Evolutionary conservation across 2,888 invertebrate genomes (phyloP).

Genomic region (Apodemia hepburni): DNA sequence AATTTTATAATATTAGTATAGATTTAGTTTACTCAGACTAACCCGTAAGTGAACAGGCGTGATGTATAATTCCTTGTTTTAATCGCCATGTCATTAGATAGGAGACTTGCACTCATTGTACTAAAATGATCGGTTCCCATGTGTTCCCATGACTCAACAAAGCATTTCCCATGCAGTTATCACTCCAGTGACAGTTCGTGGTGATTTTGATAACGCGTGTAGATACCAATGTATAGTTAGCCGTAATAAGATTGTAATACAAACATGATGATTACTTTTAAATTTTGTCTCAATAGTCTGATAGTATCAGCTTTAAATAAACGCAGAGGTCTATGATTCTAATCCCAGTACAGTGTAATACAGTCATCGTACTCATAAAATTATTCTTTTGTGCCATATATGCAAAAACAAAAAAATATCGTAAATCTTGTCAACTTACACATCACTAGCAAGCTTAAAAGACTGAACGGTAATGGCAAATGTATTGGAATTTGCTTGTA

Average conservation of each 20-base stretch:
- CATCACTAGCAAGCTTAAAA: conserved; percentile 43
- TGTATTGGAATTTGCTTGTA: conserved; percentile 39
- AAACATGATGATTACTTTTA: too few relatives aligned
- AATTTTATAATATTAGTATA: too few relatives aligned
- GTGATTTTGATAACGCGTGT: conserved; percentile 4
- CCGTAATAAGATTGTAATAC: not conserved
- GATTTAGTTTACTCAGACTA: too few relatives aligned
- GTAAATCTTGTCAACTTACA: conserved; percentile 38
- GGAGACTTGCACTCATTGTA: conserved; percentile 8
- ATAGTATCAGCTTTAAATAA: too few relatives aligned
- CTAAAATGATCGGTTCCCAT: conserved; percentile 56
- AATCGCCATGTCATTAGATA: not conserved
- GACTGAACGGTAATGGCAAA: conserved; percentile 33
- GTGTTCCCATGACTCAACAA: conserved; percentile 50
- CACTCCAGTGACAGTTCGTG: conserved; percentile 28
- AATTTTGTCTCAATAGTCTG: too few relatives aligned
- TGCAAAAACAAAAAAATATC: conserved; percentile 37
- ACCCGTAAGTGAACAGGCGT: too few relatives aligned
- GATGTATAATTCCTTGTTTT: not conserved
- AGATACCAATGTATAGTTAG: not conserved
- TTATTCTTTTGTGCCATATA: conserved; percentile 32
- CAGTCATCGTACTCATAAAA: conserved; percentile 32
- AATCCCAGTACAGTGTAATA: too few relatives aligned
- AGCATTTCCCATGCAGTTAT: conserved; percentile 62
- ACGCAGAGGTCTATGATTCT: too few relatives aligned